Evolutionary conservation across 2,797 vertebrate genomes (phyloP), one percentile per base, ranked within the genome.

Genomic region (Jordanella pulchra): DNA sequence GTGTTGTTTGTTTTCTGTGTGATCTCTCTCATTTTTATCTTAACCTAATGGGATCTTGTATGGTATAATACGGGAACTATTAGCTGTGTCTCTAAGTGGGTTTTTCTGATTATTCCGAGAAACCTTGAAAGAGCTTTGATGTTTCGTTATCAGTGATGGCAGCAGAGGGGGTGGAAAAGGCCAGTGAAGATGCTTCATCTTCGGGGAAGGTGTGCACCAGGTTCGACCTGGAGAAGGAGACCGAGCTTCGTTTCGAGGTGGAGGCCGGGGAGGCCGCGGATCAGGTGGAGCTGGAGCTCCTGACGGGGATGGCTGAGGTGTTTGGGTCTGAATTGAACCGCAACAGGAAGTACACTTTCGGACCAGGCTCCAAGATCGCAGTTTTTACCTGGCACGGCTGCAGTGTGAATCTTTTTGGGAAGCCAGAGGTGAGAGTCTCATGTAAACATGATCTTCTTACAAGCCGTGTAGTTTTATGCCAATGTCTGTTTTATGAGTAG

Each of bases 361-460:
- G 97, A 4, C 94, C 96, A 0, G 97, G 98, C 0, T 96, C 97
- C 58, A 98, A 99, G 87, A 97, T 97, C 23, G 97, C 98, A 0
- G 97, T 99, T 56, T 99, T 99, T 87, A 99, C 98, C 21, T 99
- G 98, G 98, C 98, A 99, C 45, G 96, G 98, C 76, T 99, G 98
- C 86, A 95, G 94, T 18, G 91, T 99, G 25, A 97, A 96, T 72
- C 94, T 99, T 44, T 96, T 94, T 2, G 98, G 98, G 61, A 97
- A 97, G 76, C 97, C 97, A 0, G 98, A 99, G 93, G 97, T 97
- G 23, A n/a, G 35, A 39, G 60, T 21, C 2, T 65, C 17, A 15
- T 47, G 39, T 7, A 44, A 45, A 30, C 18, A 28, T 53, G 13
- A 39, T 23, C 3, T 53, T 25, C 23, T 27, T 39, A 13, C n/a